These are phyloP conservation scores for Torymus texanus DNA, from an alignment of 2,888 invertebrate genomes.

Conservation along the genomic window DNA sequence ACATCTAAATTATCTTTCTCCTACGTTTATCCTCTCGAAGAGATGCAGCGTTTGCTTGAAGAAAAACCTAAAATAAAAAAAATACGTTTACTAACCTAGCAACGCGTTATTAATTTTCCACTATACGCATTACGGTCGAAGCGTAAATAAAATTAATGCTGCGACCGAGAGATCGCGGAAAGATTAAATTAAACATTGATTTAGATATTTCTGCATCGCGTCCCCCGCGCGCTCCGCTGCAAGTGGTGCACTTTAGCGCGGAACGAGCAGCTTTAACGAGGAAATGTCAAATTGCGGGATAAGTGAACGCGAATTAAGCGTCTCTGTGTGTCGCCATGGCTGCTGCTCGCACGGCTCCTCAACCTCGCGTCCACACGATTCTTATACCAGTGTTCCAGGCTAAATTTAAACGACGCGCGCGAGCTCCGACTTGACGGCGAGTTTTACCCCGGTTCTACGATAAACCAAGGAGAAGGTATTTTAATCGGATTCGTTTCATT, in stretches of 20 bases:
- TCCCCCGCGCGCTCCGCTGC: neutral
- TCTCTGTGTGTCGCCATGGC: neutral
- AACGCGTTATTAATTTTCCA: no score
- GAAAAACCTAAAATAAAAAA: no score
- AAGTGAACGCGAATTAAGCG: constrained; percentile 56
- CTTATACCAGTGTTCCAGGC: neutral
- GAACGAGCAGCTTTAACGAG: constrained; percentile 53
- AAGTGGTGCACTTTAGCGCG: constrained; percentile 17
- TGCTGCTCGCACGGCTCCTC: constrained; percentile 22
- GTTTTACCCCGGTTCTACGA: constrained; percentile 5
- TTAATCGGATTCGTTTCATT: neutral
- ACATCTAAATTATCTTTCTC: no score
- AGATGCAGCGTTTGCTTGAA: no score
- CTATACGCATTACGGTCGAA: no score
- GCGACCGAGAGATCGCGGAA: neutral
- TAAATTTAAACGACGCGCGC: constrained; percentile 37
- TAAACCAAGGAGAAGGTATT: neutral
- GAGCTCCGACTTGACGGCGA: neutral
- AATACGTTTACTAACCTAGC: no score
- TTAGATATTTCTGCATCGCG: constrained; percentile 9
- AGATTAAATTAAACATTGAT: constrained; percentile 46
- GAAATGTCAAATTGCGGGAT: constrained; percentile 57
- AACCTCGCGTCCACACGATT: constrained; percentile 40
- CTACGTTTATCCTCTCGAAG: no score
- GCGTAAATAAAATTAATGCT: no score